Evolutionary conservation across 2,888 invertebrate species (phyloP).

Genomic region (Sepioteuthis lessoniana): DNA sequence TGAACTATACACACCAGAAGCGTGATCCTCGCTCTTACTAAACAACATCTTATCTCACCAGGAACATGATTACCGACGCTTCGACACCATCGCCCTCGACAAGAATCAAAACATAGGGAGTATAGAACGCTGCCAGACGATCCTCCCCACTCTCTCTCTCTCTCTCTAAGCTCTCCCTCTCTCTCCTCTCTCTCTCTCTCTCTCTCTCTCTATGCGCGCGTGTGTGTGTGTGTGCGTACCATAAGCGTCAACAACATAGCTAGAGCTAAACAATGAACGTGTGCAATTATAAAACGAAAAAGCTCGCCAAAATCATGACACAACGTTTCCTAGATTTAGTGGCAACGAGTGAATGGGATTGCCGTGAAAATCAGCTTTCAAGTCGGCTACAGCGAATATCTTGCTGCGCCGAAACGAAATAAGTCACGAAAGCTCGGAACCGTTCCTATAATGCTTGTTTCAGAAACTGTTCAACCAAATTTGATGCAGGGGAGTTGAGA

Average conservation of each 20-base stretch:
- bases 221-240: background rate
- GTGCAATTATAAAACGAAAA: background rate
- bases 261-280: background rate
- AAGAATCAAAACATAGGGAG: background rate
- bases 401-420: background rate
- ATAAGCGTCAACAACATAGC: background rate
- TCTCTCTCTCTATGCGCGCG: background rate
- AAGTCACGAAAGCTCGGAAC: background rate
- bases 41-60: constrained; percentile 24
- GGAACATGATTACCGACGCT: background rate
- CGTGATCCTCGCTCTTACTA: constrained; percentile 6
- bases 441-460: background rate
- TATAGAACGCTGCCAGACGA: background rate
- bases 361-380: constrained; percentile 7
- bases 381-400: background rate
- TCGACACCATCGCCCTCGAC: background rate
- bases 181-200: background rate
- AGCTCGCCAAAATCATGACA: background rate
- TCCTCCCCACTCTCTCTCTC: background rate
- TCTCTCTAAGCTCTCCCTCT: background rate
- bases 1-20: background rate
- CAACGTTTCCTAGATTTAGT: background rate
- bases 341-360: background rate
- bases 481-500: background rate
- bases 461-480: background rate